These are phyloP conservation scores for Argopecten irradians DNA, from an alignment of 1,140 invertebrate genomes.

Conservation along the genomic window DNA sequence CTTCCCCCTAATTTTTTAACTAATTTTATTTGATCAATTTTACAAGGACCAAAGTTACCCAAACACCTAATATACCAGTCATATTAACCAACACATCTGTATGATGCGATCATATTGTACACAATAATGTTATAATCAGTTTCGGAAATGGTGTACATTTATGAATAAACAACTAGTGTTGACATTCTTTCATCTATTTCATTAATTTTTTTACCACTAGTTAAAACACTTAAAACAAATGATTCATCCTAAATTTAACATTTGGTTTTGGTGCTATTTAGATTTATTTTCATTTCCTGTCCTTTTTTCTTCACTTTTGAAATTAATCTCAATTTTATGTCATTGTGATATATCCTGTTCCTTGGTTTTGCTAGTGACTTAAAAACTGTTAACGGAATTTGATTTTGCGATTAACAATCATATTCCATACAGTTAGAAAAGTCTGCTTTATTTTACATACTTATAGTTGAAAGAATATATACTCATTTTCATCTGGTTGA, in stretches of 20 bases:
- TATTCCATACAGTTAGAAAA: too few relatives aligned
- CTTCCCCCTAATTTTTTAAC: background rate
- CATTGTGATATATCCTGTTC: too few relatives aligned
- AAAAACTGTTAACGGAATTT: too few relatives aligned
- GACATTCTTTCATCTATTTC: background rate
- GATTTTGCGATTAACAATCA: too few relatives aligned
- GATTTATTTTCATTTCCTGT: background rate
- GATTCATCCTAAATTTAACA: background rate
- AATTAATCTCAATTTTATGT: background rate
- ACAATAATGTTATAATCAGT: background rate
- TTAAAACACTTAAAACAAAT: background rate
- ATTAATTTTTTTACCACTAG: background rate
- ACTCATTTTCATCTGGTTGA: background rate
- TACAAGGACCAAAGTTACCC: background rate
- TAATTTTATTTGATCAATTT: background rate
- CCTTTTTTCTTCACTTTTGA: background rate
- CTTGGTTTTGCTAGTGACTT: too few relatives aligned
- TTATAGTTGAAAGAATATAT: background rate
- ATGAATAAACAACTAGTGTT: too few relatives aligned
- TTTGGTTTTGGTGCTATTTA: background rate
- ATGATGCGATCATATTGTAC: background rate
- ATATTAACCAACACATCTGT: background rate
- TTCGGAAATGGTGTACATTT: too few relatives aligned
- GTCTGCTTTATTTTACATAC: too few relatives aligned
- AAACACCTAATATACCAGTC: background rate